phyloP scores from a whole-genome alignment of 2,797 vertebrate genomes.

The Neomorphus geoffroyi region DNA sequence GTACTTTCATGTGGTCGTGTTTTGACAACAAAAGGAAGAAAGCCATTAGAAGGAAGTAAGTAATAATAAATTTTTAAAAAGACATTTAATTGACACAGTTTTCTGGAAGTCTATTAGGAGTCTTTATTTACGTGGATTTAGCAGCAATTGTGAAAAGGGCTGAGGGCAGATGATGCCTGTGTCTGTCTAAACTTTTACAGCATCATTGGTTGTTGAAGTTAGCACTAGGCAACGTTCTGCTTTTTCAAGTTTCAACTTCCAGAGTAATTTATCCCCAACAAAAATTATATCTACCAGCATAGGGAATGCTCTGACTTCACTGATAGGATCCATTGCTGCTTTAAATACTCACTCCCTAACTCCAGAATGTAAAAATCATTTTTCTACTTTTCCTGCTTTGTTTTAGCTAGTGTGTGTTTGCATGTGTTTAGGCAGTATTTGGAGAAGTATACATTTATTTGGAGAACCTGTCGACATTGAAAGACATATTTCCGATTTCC shows the following conservation, averaged over 20 bases:
- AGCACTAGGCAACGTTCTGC: not conserved
- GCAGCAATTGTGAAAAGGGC: not conserved
- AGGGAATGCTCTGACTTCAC: not conserved
- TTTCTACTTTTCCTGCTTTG: not conserved
- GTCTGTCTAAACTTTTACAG: not conserved
- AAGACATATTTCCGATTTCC: not conserved
- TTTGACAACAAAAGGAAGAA: not conserved
- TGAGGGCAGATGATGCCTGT: not conserved
- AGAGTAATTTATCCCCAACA: not conserved
- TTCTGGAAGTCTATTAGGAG: not conserved
- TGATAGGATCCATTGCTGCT: rapidly evolving
- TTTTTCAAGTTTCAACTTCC: not conserved
- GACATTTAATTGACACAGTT: not conserved
- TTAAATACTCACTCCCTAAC: not conserved
- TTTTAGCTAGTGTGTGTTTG: not conserved
- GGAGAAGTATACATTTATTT: not conserved
- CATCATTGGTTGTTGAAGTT: not conserved
- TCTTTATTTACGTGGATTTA: not conserved
- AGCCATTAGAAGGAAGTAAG: not conserved
- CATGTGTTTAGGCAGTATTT: not conserved
- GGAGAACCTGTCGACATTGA: not conserved
- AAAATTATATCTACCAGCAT: not conserved
- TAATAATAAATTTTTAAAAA: not conserved
- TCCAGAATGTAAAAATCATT: not conserved
- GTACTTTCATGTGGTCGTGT: not conserved